phyloP scores from a whole-genome alignment of 2,113 vertebrate genomes.

The Brachyistius frenatus region DNA sequence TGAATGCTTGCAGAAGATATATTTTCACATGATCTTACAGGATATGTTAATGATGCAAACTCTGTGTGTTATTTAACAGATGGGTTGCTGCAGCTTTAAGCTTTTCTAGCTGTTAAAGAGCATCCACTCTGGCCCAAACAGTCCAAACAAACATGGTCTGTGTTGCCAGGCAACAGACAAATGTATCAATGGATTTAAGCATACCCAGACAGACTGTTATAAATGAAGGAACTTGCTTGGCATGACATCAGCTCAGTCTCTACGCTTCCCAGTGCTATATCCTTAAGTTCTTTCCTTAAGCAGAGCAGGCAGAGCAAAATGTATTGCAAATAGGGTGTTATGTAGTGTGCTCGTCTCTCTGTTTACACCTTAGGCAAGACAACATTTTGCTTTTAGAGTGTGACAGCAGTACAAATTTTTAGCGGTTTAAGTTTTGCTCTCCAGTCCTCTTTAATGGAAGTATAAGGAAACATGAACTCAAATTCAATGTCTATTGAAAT shows the following conservation, averaged over 20 bases:
- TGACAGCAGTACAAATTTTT: conserved; percentile 27
- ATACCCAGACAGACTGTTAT: conserved; percentile 64
- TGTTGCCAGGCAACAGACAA: conserved; percentile 76
- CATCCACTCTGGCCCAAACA: conserved; percentile 49
- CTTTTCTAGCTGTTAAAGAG: conserved; percentile 49
- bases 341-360: conserved; percentile 56
- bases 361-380: conserved; percentile 66
- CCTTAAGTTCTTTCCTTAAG: conserved; percentile 55
- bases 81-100: conserved; percentile 26
- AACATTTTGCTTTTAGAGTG: conserved; percentile 48
- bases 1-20: conserved; percentile 11
- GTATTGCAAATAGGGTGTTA: conserved; percentile 52
- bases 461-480: conserved; percentile 12
- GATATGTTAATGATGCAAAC: conserved; percentile 20
- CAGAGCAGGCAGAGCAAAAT: conserved; percentile 54
- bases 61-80: conserved; percentile 19
- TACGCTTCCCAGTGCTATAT: conserved; percentile 42
- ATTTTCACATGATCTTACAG: neutral
- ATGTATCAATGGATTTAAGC: conserved; percentile 72
- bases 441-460: conserved; percentile 31
- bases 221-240: conserved; percentile 67
- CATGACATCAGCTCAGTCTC: conserved; percentile 69
- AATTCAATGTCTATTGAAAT: conserved; percentile 5
- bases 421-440: conserved; percentile 31
- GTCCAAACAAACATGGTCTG: conserved; percentile 59